Percentiles rank a stretch among this genome's conserved stretches.
These are phyloP conservation scores for Odontomyia ornata DNA, from an alignment of 2,888 invertebrate genomes.

Conservation along the genomic window DNA sequence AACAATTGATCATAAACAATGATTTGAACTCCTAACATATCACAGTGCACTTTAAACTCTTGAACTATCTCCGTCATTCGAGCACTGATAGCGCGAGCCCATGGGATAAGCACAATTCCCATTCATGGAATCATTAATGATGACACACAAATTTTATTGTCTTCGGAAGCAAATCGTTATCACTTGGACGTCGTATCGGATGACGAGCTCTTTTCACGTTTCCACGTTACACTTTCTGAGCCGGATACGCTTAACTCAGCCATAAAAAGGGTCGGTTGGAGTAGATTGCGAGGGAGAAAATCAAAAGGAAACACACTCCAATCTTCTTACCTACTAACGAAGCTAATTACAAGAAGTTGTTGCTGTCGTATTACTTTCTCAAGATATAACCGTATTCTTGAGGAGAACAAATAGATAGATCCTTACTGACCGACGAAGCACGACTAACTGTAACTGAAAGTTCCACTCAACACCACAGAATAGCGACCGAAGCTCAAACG, in stretches of 20 bases:
- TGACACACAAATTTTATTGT: slow-evolving; percentile 10
- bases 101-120: neutral
- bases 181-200: neutral
- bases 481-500: slow-evolving; percentile 7
- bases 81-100: slow-evolving; percentile 13
- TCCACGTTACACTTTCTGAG: neutral
- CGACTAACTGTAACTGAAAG: slow-evolving; percentile 49
- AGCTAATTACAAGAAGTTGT: neutral
- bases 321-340: neutral
- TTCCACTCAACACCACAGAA: neutral
- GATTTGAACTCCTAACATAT: neutral
- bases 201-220: neutral
- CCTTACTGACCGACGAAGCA: slow-evolving; percentile 51
- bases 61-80: neutral
- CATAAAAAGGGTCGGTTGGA: too few relatives aligned
- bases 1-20: too few relatives aligned
- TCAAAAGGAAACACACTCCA: neutral
- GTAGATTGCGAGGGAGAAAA: neutral
- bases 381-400: neutral
- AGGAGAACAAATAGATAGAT: slow-evolving; percentile 45
- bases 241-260: neutral
- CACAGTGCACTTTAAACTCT: slow-evolving; percentile 34
- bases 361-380: neutral
- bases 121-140: neutral
- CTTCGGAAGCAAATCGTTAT: slow-evolving; percentile 14